phyloP scores from a whole-genome alignment of 2,888 invertebrate genomes.

The Ophonus ardosiacus region DNA sequence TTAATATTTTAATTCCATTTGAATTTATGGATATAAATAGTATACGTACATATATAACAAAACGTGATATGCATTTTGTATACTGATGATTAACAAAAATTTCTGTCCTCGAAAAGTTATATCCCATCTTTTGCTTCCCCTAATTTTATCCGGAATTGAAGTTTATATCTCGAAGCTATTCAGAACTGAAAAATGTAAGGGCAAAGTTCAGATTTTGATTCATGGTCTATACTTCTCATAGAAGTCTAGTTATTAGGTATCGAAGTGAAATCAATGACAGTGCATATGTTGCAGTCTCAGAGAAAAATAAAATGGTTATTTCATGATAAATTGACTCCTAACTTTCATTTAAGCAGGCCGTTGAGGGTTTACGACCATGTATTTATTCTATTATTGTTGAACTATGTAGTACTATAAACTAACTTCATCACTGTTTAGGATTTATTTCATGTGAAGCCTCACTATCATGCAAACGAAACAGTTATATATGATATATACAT shows the following conservation, averaged over 20 bases:
- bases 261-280: no score
- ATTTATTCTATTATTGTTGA: no score
- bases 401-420: no score
- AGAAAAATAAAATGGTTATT: no score
- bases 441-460: no score
- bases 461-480: no score
- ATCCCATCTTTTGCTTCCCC: not conserved
- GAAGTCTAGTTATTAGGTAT: not conserved
- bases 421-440: no score
- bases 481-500: no score
- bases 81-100: not conserved
- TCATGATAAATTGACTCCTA: no score
- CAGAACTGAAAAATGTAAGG: conserved; percentile 8
- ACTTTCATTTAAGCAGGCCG: no score
- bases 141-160: not conserved
- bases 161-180: not conserved
- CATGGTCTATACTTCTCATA: not conserved
- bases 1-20: conserved; percentile 34
- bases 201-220: conserved; percentile 28
- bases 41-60: not conserved
- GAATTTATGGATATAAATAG: conserved; percentile 9
- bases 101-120: not conserved
- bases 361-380: no score
- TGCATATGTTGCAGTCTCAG: no score
- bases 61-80: not conserved